A percentile compares a stretch with the other conserved stretches of the same genome.
phyloP scores from a whole-genome alignment of 2,113 vertebrate species.

The Podiceps cristatus region DNA sequence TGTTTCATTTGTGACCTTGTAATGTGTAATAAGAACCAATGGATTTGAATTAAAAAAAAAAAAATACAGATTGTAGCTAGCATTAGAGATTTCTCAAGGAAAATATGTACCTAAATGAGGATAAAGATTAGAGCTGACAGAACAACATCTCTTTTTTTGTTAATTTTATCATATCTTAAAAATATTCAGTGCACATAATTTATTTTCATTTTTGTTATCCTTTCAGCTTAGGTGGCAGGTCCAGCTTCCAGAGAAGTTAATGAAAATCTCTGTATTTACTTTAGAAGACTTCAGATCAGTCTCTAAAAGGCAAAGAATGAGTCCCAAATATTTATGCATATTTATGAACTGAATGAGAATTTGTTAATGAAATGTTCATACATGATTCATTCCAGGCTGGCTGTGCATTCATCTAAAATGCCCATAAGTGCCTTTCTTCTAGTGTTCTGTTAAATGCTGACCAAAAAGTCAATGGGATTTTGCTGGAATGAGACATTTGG shows the following conservation, averaged over 20 bases:
- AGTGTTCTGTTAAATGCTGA: neutral
- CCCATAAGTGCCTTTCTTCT: neutral
- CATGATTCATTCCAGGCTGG: neutral
- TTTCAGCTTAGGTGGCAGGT: neutral
- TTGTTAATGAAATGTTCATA: conserved; percentile 43
- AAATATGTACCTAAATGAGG: neutral
- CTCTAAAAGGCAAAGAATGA: conserved; percentile 8
- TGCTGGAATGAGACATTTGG: neutral
- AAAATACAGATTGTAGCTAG: neutral
- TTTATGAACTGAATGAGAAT: conserved; percentile 21
- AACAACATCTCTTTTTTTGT: neutral
- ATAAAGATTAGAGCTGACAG: neutral
- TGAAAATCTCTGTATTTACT: conserved; percentile 5
- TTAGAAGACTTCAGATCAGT: neutral
- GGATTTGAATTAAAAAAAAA: neutral
- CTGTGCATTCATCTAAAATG: neutral
- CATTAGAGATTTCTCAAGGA: neutral
- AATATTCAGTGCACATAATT: neutral
- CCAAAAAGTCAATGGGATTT: conserved; percentile 30
- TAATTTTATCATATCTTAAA: conserved; percentile 31
- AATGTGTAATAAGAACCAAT: neutral
- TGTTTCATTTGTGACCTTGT: neutral
- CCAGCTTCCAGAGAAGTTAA: neutral
- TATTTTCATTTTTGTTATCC: conserved; percentile 31
- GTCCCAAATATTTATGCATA: conserved; percentile 28